Evolutionary conservation across 2,113 vertebrate species (phyloP).

Genomic region (Hystrix brachyura): DNA sequence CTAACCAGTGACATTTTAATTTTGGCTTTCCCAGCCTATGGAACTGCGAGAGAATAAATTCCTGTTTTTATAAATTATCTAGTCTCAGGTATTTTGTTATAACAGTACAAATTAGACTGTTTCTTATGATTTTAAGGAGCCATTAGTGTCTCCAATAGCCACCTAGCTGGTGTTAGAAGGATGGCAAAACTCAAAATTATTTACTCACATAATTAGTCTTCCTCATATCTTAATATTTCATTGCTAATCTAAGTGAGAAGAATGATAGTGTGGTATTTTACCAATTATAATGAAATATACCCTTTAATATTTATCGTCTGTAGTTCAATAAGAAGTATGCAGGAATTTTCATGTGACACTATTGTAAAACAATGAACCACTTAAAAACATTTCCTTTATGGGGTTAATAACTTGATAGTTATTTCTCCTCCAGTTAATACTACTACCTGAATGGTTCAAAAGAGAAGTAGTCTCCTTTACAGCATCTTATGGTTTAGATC

Average conservation of each 20-base stretch:
- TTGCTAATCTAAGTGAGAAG: not conserved
- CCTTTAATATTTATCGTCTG: not conserved
- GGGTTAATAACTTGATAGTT: not conserved
- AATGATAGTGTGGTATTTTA: constrained; percentile 2
- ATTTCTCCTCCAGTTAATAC: constrained; percentile 39
- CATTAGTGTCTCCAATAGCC: not conserved
- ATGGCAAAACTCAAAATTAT: not conserved
- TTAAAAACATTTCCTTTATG: constrained; percentile 14
- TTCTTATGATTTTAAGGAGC: not conserved
- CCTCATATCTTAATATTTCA: constrained; percentile 38
- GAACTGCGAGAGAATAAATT: not conserved
- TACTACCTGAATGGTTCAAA: not conserved
- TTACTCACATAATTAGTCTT: not conserved
- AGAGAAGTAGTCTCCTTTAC: not conserved
- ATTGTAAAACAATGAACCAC: not conserved
- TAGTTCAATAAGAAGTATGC: not conserved
- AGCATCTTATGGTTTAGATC: not conserved
- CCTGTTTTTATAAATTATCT: not conserved
- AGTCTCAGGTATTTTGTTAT: not conserved
- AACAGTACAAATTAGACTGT: not conserved
- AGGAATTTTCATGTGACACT: constrained; percentile 26
- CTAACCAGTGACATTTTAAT: not conserved
- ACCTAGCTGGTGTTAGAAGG: not conserved
- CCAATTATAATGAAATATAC: not conserved
- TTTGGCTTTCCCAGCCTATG: not conserved